A percentile compares a stretch with the other conserved stretches of the same genome.
These are phyloP conservation scores for Calliphora vomitoria DNA, from an alignment of 2,888 invertebrate species.

Conservation along the genomic window DNA sequence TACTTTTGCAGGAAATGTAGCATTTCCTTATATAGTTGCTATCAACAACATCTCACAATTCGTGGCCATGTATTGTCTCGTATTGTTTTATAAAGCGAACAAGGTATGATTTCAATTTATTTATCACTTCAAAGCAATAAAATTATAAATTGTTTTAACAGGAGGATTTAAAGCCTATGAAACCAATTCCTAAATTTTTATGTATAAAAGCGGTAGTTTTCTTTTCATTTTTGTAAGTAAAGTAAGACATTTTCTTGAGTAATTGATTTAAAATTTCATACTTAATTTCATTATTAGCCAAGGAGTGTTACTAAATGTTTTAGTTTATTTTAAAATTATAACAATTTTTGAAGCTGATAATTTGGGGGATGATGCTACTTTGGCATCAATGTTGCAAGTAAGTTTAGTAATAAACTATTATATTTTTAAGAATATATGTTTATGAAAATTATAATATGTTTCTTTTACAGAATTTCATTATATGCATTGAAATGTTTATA, in stretches of 20 bases:
- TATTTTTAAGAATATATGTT: no score
- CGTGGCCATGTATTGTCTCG: slow-evolving; percentile 97
- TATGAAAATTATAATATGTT: slow-evolving; percentile 14
- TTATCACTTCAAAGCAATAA: not conserved
- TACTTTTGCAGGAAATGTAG: slow-evolving; percentile 92
- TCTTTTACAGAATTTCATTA: slow-evolving; percentile 93
- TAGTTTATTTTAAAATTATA: slow-evolving; percentile 93
- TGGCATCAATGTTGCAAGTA: slow-evolving; percentile 94
- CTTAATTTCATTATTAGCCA: slow-evolving; percentile 88
- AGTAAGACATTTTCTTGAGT: not conserved
- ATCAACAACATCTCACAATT: slow-evolving; percentile 97
- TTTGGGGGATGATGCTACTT: slow-evolving; percentile 88
- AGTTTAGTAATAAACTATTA: slow-evolving; percentile 52
- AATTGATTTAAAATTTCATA: slow-evolving; percentile 1
- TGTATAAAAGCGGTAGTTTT: slow-evolving; percentile 99
- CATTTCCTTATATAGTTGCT: slow-evolving; percentile 95
- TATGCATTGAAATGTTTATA: slow-evolving; percentile 99
- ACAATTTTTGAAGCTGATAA: slow-evolving; percentile 90
- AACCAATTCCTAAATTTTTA: slow-evolving; percentile 96
- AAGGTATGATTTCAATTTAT: slow-evolving; percentile 84
- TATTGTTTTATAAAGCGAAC: slow-evolving; percentile 96
- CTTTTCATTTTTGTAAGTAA: slow-evolving; percentile 96
- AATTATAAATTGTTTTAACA: slow-evolving; percentile 60
- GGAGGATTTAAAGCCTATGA: slow-evolving; percentile 94
- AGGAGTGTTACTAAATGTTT: slow-evolving; percentile 94